Evolutionary conservation across 2,888 invertebrate genomes (phyloP).

Genomic region (Cheilosia pagana): DNA sequence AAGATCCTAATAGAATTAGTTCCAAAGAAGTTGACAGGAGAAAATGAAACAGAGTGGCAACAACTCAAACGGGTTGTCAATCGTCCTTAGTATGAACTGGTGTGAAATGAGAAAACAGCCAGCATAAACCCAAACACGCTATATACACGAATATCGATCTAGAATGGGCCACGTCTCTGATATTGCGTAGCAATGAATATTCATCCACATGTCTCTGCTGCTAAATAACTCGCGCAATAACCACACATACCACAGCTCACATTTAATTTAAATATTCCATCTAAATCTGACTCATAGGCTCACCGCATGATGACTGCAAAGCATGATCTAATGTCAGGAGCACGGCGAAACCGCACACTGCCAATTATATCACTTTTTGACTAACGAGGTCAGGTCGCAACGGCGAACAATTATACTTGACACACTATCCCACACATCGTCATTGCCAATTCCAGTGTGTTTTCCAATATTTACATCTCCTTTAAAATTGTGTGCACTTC

Average conservation of each 20-base stretch:
- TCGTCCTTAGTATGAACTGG: too few species aligned
- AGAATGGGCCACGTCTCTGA: background rate
- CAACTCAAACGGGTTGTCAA: too few species aligned
- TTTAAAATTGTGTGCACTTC: background rate
- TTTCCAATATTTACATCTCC: constrained; percentile 12
- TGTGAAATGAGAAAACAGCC: too few species aligned
- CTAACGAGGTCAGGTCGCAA: constrained; percentile 46
- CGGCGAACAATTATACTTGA: constrained; percentile 5
- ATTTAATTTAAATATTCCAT: background rate
- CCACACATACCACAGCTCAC: background rate
- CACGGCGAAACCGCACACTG: constrained; percentile 13
- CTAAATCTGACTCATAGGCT: constrained; percentile 34
- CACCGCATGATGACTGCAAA: constrained; percentile 47
- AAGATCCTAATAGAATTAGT: too few species aligned
- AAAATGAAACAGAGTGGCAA: too few species aligned
- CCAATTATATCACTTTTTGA: constrained; percentile 23
- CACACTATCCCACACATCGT: background rate
- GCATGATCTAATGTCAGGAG: constrained; percentile 48
- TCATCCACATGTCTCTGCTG: too few species aligned
- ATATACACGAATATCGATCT: background rate
- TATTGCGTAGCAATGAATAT: too few species aligned
- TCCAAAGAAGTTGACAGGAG: too few species aligned
- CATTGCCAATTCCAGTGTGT: background rate
- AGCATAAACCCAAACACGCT: too few species aligned
- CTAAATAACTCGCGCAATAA: background rate